Evolutionary conservation across 2,888 invertebrate species (phyloP).

Genomic region (Trachelus troglodyta): DNA sequence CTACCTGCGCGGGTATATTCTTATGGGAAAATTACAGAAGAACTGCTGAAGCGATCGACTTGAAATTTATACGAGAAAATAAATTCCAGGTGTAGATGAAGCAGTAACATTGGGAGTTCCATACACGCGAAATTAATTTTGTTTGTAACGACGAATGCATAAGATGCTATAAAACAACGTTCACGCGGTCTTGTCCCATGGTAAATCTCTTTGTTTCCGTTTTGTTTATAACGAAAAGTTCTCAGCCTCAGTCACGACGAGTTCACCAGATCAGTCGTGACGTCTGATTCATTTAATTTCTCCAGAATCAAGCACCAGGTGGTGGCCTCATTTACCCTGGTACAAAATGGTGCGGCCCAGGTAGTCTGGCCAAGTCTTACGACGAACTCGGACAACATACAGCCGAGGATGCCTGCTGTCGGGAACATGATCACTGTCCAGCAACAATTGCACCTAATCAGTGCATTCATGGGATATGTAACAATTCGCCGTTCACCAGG

Average conservation of each 20-base stretch:
- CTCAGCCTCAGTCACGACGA: not conserved
- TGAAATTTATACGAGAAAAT: not conserved
- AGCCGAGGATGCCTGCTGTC: constrained; percentile 78
- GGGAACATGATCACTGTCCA: constrained; percentile 80
- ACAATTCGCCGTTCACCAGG: constrained; percentile 76
- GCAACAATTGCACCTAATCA: constrained; percentile 71
- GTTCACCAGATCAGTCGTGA: not conserved
- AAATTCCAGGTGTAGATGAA: not conserved
- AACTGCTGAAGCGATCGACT: no score
- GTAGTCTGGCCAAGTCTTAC: constrained; percentile 72
- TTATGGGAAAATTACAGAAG: no score
- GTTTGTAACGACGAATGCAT: not conserved
- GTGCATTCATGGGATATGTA: constrained; percentile 75
- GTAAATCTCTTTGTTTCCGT: not conserved
- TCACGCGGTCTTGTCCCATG: not conserved
- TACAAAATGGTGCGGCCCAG: constrained; percentile 85
- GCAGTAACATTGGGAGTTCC: not conserved
- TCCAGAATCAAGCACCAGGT: constrained; percentile 48
- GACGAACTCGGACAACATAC: constrained; percentile 74
- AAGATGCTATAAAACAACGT: not conserved
- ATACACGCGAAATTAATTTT: not conserved
- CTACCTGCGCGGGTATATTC: no score
- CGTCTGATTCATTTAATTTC: not conserved
- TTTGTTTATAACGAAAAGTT: no score
- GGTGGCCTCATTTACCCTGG: constrained; percentile 69